Base-by-base conservation (phyloP, 1,140 invertebrate species). In the Drosophila novamexicana region DNA sequence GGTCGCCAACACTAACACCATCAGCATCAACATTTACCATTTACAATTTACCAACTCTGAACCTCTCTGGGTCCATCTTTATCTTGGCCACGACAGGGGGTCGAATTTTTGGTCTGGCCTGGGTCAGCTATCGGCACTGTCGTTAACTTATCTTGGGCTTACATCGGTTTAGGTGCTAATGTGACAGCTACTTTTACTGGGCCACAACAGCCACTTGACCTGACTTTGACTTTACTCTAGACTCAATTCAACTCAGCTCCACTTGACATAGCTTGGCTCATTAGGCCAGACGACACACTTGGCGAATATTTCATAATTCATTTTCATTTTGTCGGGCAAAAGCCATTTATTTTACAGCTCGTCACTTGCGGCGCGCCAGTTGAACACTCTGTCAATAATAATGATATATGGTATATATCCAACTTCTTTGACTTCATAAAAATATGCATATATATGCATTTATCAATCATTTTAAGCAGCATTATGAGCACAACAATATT, bases 271-370 rank as follows among this genome's bases (percentile, higher is more conserved):
- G 14, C 49, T 44, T 42, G 62, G 65, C 75, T 81, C 81, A 84
- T 85, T 85, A 84, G 64, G 64, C 53, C 56, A 32, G 10, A 22
- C 54, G 10, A 22, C 54, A 16, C 72, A 66, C 58, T 73, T 57
- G 56, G 82, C 75, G 71, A 86, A 85, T 81, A 85, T 81, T 86
- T 81, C 78, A 85, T 85, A 85, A 85, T 85, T 86, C 75, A 85
- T 85, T 85, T 73, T 49, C 79, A 73, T n/a, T 58, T 64, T 59
- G 50, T 32, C n/a, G 52, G 29, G 62, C 50, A 37, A 69, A 65
- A 70, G 77, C 74, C 81, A 82, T 82, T 82, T 82, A 75, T 83
- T 71, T 75, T 58, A 70, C 36, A 58, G 64, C 77, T 50, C 59
- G 49, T 74, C 74, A 81, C 79, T 77, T 70, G 72, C 65, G 79